Evolutionary conservation across 2,113 vertebrate species (phyloP).

Genomic region (Rhea pennata): DNA sequence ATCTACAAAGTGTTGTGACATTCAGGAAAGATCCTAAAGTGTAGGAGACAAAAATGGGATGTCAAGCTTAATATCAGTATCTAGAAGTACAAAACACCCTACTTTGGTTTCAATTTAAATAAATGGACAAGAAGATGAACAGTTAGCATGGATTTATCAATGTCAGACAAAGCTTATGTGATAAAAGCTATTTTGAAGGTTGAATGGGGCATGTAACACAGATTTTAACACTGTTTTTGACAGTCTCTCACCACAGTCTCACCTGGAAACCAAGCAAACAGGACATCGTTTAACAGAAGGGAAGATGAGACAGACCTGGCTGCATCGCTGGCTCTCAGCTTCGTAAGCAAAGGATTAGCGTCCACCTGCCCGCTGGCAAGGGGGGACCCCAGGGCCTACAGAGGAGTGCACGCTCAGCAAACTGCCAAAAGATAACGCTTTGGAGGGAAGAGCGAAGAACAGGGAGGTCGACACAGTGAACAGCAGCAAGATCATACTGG

Average conservation of each 20-base stretch:
- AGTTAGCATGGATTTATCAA: neutral
- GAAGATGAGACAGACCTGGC: neutral
- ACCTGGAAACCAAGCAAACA: neutral
- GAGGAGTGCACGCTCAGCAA: neutral
- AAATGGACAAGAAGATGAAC: neutral
- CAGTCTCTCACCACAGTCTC: neutral
- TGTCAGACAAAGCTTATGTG: neutral
- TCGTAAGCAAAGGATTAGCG: fast-evolving
- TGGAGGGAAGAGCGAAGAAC: neutral
- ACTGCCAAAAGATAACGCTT: fast-evolving
- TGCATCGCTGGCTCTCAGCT: fast-evolving
- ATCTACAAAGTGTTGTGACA: neutral
- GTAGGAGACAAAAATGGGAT: neutral
- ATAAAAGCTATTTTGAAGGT: neutral
- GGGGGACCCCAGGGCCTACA: neutral
- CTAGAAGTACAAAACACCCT: neutral
- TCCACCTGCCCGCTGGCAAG: neutral
- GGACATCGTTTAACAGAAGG: neutral
- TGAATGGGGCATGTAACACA: neutral
- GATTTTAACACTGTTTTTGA: neutral
- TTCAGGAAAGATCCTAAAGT: neutral
- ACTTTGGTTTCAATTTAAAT: neutral
- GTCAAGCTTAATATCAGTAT: neutral
- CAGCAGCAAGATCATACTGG: neutral
- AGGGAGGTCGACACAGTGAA: neutral